Base-by-base conservation (phyloP, 1,140 invertebrate genomes). In the Bombus sibiricus region DNA sequence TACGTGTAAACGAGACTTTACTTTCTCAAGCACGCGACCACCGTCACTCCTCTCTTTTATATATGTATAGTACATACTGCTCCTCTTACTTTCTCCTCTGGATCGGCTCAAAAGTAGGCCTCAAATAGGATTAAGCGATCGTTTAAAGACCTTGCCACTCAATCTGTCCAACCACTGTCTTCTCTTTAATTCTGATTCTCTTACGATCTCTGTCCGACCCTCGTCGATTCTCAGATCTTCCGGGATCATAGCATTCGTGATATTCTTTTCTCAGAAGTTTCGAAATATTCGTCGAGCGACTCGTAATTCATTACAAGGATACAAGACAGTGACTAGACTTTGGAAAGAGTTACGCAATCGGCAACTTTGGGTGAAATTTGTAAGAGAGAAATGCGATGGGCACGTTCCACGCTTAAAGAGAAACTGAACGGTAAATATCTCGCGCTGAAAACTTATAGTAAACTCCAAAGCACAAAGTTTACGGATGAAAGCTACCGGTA, bases 31-130 rank as follows among this genome's bases (percentile, higher is more conserved):
- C 90, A 92, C 88, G 91, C 92, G 91, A 93, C 91, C 88, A 88
- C 88, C 91, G 91, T 91, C 91, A 89, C 91, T 90, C 88, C 91
- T 89, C 86, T 64, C 37, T 78, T 62, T 62, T 62, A 62, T 62
- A 62, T 62, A 62, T 28, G 28, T 62, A 53, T 28, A 28, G 59
- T 77, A 81, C 28, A 62, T 32, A 32, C 87, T 89, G 47, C 86
- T 91, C 90, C 90, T 94, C 92, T 94, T 94, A 94, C 94, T 94
- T 94, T 94, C 94, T 94, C 94, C 94, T 93, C 92, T 74, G 83
- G 71, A 88, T 59, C 88, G 91, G 15, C 75, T 57, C 66, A 94
- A 94, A 94, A 94, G 94, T 94, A 94, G 94, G 94, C 93, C 93
- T 92, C 92, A 91, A 94, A 94, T 93, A 93, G 91, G 90, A 89